These are phyloP conservation scores for human DNA, from an alignment of 2,113 vertebrate genomes.

Conservation along the genomic window GRCh38 chr19:434501-435000, in stretches of 20 bases:
- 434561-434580: no score
- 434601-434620: not conserved
- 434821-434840: slow-evolving; percentile 91
- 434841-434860: slow-evolving; percentile 86
- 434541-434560: no score
- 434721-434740: slow-evolving; percentile 81
- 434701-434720: slow-evolving; percentile 83
- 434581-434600: not conserved
- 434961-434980: not conserved
- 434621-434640: not conserved
- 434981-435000: not conserved
- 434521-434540: no score
- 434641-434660: no score
- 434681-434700: not conserved
- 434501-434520: no score
- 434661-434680: not conserved
- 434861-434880: slow-evolving; percentile 80
- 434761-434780: slow-evolving; percentile 93
- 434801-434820: slow-evolving; percentile 93
- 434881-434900: not conserved
- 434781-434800: slow-evolving; percentile 97
- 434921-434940: not conserved
- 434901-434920: not conserved
- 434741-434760: slow-evolving; percentile 90
- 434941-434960: not conserved